phyloP scores from a whole-genome alignment of 2,797 vertebrate genomes.

The Gastrophryne carolinensis region DNA sequence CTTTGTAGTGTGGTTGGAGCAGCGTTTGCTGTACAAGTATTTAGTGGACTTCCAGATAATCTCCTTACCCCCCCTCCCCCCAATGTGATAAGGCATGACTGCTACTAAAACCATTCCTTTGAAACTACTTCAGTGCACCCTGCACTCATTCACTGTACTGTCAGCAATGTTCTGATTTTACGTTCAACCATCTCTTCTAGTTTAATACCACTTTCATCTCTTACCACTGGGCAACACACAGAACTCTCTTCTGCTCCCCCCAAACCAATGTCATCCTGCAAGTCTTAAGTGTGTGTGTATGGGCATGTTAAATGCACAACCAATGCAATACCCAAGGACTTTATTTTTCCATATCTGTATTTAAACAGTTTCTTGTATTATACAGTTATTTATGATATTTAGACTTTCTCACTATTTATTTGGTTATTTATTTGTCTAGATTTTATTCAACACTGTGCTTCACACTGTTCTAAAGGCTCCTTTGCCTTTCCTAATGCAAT shows the following conservation, averaged over 20 bases:
- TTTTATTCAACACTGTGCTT: constrained; percentile 67
- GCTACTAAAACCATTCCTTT: constrained; percentile 73
- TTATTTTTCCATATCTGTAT: constrained; percentile 77
- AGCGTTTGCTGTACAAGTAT: constrained; percentile 62
- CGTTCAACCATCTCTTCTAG: constrained; percentile 69
- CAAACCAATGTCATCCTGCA: constrained; percentile 72
- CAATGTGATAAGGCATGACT: constrained; percentile 84
- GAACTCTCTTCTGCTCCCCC: constrained; percentile 60
- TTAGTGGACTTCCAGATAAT: constrained; percentile 7
- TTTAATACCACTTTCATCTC: constrained; percentile 66
- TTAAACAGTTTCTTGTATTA: constrained; percentile 70
- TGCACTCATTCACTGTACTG: constrained; percentile 81
- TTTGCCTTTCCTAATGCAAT: constrained; percentile 56
- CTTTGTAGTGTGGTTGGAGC: constrained; percentile 55
- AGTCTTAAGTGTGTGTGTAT: constrained; percentile 76
- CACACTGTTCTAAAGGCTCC: constrained; percentile 47
- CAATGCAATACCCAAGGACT: constrained; percentile 93
- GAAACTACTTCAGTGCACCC: constrained; percentile 76
- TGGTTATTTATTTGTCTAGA: constrained; percentile 88
- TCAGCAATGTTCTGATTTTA: constrained; percentile 70
- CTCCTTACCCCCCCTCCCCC: too few relatives aligned
- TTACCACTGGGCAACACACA: constrained; percentile 67
- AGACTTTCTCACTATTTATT: constrained; percentile 92
- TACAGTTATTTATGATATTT: constrained; percentile 84
- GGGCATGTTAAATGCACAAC: constrained; percentile 91